Conservation (phyloP, 2,113 vertebrate genomes). For the Athene noctua region DNA sequence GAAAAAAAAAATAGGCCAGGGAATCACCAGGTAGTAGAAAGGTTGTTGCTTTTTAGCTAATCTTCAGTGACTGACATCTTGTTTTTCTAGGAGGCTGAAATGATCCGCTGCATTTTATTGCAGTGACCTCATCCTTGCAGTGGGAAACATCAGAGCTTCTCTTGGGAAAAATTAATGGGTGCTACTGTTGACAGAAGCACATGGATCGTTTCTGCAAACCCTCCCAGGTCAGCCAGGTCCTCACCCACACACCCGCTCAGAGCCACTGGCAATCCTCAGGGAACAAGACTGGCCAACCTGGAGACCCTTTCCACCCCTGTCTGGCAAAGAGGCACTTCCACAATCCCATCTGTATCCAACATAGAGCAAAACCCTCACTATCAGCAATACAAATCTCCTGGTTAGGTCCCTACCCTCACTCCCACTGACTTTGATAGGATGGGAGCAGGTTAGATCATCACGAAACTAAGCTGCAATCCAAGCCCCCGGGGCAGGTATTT, state of each 20-base stretch:
- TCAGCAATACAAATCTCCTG: background rate
- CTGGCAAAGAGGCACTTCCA: background rate
- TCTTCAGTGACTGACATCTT: background rate
- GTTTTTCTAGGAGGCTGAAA: background rate
- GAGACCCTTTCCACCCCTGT: too few relatives aligned
- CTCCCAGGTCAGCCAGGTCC: background rate
- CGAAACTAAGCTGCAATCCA: background rate
- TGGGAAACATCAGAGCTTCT: background rate
- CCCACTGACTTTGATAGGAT: background rate
- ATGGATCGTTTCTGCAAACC: background rate
- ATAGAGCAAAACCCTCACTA: background rate
- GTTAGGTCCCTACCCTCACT: background rate
- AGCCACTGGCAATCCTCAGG: background rate
- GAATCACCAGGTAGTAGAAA: background rate
- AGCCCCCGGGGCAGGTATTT: background rate
- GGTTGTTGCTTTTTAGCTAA: background rate
- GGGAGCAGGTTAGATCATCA: background rate
- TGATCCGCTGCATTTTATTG: background rate
- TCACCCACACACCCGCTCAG: background rate
- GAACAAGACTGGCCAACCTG: background rate
- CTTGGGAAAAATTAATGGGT: background rate
- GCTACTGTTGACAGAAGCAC: background rate
- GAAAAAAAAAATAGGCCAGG: background rate
- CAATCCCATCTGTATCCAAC: too few relatives aligned
- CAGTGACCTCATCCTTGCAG: rapidly evolving